Base-by-base conservation (phyloP, 2,888 invertebrate species). In the Hermaeophaga mercurialis region DNA sequence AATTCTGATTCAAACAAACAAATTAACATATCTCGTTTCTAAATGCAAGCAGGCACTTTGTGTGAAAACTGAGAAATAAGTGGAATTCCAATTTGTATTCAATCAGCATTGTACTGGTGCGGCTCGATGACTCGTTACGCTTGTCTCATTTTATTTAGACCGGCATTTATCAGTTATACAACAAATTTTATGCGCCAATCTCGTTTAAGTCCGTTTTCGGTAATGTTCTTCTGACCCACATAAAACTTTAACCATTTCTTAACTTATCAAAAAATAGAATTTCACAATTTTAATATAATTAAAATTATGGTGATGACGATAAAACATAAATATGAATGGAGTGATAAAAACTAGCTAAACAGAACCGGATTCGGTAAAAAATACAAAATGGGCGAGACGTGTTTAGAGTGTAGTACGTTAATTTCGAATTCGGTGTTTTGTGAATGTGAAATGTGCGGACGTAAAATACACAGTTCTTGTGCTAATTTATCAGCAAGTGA, bases 381-480 rank as follows among this genome's bases (percentile, higher is more conserved):
- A 43, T 15, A 24, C 4, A 19, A 41, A 9, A 43, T 43, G 43
- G 26, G 7, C 11, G 43, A 43, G 4, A 15, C 24, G 8, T 43
- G 43, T 26, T 7, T 43, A 26, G 43, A 43, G 26, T 43, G 43
- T 12, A 9, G 26, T 8, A 7, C 6, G 5, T 15, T 26, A 8
- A 43, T 43, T 4, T 43, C 14, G 2, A 11, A 43, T 14, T 43
- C 43, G 11, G 43, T 43, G 1, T 43, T 43, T 43, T 43, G 26
- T 14, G 26, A 43, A 14, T 43, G 43, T 12, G 24, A 43, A 24
- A 24, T 43, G 22, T 47, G 47, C 9, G 19, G 34, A 2, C 8
- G 47, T 5, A 34, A 47, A 22, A 47, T 47, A 11, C 47, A 47
- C 34, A 14, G 31, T 34, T 28, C 34, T 11, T 47, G 34, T 26